Evolutionary conservation across 1,140 invertebrate genomes (phyloP).

Genomic region (Diorhabda carinulata): DNA sequence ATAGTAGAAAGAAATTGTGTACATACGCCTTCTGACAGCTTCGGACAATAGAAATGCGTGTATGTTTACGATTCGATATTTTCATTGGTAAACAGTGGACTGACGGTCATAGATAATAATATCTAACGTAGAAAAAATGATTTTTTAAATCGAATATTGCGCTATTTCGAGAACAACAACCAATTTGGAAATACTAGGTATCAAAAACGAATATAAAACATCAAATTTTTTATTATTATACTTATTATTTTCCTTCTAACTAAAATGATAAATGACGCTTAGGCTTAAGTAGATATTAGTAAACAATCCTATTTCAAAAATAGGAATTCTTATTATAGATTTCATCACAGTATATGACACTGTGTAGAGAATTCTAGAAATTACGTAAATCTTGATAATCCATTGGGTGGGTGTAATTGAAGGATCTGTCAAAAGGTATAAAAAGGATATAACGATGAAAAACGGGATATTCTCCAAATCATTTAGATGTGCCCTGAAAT

Average conservation of each 20-base stretch:
- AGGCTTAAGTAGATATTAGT: background rate
- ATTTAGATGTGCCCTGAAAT: conserved; percentile 1
- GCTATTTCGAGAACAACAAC: too few relatives aligned
- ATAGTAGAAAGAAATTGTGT: too few relatives aligned
- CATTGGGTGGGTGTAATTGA: background rate
- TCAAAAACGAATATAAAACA: too few relatives aligned
- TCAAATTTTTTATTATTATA: too few relatives aligned
- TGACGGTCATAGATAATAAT: too few relatives aligned
- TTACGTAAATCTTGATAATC: background rate
- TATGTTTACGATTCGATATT: too few relatives aligned
- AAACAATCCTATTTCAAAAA: background rate
- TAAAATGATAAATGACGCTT: background rate
- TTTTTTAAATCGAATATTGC: too few relatives aligned
- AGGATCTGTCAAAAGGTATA: conserved; percentile 1
- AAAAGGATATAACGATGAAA: background rate
- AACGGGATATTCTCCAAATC: conserved; percentile 4
- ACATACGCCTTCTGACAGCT: too few relatives aligned
- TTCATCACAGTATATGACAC: background rate
- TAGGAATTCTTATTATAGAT: background rate
- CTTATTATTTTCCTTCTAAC: background rate
- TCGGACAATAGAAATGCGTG: too few relatives aligned
- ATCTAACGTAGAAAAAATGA: too few relatives aligned
- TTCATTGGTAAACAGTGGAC: too few relatives aligned
- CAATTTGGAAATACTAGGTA: too few relatives aligned
- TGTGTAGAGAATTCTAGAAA: background rate